Evolutionary conservation across 1,140 invertebrate species (phyloP).

Genomic region (Drosophila lacteicornis): DNA sequence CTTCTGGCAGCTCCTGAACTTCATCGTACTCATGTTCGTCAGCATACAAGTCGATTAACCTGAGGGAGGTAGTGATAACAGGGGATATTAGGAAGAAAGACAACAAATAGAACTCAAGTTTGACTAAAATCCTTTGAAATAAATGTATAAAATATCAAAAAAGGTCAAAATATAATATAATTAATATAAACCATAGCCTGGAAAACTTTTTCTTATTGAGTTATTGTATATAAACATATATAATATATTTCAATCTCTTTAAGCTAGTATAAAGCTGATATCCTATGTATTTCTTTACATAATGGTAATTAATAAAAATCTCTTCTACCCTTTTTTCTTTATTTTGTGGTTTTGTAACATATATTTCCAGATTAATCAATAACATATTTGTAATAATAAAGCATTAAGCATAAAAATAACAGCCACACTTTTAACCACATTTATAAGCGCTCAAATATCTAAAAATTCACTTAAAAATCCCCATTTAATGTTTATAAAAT

Average conservation of each 20-base stretch:
- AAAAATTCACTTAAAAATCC: background rate
- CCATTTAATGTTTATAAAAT: background rate
- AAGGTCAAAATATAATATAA: background rate
- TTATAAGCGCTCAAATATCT: background rate
- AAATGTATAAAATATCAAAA: background rate
- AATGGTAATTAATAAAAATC: background rate
- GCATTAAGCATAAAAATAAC: background rate
- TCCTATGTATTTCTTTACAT: background rate
- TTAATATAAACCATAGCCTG: background rate
- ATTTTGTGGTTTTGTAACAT: too few species aligned
- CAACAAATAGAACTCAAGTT: background rate
- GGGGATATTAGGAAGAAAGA: background rate
- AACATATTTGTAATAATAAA: background rate
- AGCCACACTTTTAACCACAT: too few species aligned
- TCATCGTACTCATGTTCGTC: slow-evolving; percentile 84
- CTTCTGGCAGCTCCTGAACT: slow-evolving; percentile 79
- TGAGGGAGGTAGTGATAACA: slow-evolving; percentile 8
- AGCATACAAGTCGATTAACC: slow-evolving; percentile 81
- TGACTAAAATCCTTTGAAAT: background rate
- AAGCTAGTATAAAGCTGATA: background rate
- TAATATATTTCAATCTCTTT: too few species aligned
- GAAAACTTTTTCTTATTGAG: background rate
- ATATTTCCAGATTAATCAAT: background rate
- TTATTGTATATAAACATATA: background rate
- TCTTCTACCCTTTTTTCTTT: background rate